Percentiles rank a stretch among this genome's conserved stretches.
These are phyloP conservation scores for Mythimna ferrago DNA, from an alignment of 2,888 invertebrate genomes.

Conservation along the genomic window DNA sequence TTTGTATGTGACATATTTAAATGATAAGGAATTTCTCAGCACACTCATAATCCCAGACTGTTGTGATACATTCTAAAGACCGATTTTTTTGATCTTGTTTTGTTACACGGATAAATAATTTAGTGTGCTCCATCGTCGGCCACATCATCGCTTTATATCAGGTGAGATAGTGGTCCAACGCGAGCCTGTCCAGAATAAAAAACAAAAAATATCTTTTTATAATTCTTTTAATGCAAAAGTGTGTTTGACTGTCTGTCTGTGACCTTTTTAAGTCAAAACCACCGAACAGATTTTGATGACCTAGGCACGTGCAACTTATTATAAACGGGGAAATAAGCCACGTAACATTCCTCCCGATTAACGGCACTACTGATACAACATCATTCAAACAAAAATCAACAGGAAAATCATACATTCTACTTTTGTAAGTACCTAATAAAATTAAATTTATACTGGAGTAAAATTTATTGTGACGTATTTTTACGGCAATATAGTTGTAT, in stretches of 20 bases:
- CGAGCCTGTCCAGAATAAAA: too few species aligned
- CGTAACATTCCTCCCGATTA: neutral
- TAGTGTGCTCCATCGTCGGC: too few species aligned
- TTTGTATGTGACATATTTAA: neutral
- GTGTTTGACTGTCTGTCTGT: neutral
- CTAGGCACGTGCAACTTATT: neutral
- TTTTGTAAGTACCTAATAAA: slow-evolving; percentile 13
- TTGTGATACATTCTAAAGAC: neutral
- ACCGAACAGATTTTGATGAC: neutral
- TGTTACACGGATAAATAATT: neutral
- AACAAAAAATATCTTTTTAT: too few species aligned
- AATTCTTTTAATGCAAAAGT: neutral
- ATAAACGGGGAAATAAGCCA: slow-evolving; percentile 10
- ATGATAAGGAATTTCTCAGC: neutral
- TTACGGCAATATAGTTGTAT: neutral
- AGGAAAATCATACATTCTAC: slow-evolving; percentile 36
- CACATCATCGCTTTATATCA: too few species aligned
- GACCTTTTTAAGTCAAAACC: neutral
- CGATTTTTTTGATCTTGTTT: neutral
- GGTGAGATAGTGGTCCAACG: too few species aligned
- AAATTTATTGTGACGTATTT: slow-evolving; percentile 1
- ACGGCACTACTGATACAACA: neutral
- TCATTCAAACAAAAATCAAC: slow-evolving; percentile 29
- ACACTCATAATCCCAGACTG: neutral
- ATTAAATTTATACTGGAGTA: slow-evolving; percentile 5